phyloP scores from a whole-genome alignment of 2,888 invertebrate species.

The Eremobia ochroleuca region DNA sequence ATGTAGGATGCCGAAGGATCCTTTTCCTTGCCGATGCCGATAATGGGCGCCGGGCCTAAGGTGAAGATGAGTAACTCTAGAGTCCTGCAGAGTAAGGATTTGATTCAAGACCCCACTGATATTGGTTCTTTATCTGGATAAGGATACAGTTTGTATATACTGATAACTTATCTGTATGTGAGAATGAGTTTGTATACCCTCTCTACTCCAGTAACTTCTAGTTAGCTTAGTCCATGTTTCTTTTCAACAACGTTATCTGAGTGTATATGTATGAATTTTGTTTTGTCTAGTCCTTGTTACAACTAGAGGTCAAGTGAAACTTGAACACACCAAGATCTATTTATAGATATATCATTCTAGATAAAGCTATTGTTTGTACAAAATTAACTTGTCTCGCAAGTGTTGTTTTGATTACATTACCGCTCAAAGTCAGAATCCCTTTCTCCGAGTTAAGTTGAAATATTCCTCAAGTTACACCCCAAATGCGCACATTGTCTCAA shows the following conservation, averaged over 20 bases:
- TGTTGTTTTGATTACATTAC: conserved; percentile 63
- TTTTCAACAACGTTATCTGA: neutral
- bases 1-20: too few species aligned
- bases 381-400: conserved; percentile 58
- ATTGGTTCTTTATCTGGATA: neutral
- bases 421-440: conserved; percentile 52
- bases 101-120: neutral
- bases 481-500: conserved; percentile 47
- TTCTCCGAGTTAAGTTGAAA: conserved; percentile 56
- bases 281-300: neutral
- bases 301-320: conserved; percentile 29
- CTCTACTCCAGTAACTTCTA: neutral
- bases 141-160: too few species aligned
- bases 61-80: too few species aligned
- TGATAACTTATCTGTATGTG: too few species aligned
- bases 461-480: conserved; percentile 57
- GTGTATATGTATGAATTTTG: neutral
- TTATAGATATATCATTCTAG: too few species aligned
- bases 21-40: too few species aligned
- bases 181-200: neutral
- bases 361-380: conserved; percentile 49
- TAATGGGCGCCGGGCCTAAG: too few species aligned
- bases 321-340: conserved; percentile 14
- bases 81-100: too few species aligned
- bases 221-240: neutral